Percentiles rank a stretch among this genome's conserved stretches.
Conservation (phyloP, 2,113 vertebrate species). For the Myanophis thanlyinensis region DNA sequence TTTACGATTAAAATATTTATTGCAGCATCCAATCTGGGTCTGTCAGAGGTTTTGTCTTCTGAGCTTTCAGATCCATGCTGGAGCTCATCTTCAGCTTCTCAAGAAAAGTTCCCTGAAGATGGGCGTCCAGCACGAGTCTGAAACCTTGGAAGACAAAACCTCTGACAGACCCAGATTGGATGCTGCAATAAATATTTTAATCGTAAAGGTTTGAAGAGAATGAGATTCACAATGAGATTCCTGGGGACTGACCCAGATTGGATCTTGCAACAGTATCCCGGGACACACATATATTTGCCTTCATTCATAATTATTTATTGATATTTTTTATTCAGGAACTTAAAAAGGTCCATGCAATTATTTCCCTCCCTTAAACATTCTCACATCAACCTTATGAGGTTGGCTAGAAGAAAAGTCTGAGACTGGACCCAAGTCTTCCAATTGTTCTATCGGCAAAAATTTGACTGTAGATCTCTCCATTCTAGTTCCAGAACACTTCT, state of each 20-base stretch:
- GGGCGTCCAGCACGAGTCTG: background rate
- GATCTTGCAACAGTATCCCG: background rate
- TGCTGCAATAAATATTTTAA: too few relatives aligned
- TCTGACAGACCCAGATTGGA: background rate
- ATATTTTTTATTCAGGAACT: background rate
- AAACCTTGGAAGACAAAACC: background rate
- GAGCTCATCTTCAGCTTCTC: too few relatives aligned
- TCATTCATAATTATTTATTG: background rate
- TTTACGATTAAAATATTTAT: background rate
- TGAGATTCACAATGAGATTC: background rate
- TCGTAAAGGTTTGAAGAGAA: background rate
- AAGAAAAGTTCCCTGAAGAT: background rate
- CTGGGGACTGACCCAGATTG: too few relatives aligned
- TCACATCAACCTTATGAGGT: background rate
- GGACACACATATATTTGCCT: too few relatives aligned
- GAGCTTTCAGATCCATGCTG: too few relatives aligned
- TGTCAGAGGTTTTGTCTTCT: too few relatives aligned
- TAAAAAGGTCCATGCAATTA: background rate
- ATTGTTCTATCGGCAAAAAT: too few relatives aligned
- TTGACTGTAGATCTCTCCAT: background rate
- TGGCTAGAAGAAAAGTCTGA: background rate
- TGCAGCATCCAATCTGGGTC: too few relatives aligned
- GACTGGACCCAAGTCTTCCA: background rate
- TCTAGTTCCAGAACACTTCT: background rate
- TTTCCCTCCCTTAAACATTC: background rate